Evolutionary conservation across 2,888 invertebrate species (phyloP), one percentile per base, ranked within the genome.

Genomic region (Orthosia cruda): DNA sequence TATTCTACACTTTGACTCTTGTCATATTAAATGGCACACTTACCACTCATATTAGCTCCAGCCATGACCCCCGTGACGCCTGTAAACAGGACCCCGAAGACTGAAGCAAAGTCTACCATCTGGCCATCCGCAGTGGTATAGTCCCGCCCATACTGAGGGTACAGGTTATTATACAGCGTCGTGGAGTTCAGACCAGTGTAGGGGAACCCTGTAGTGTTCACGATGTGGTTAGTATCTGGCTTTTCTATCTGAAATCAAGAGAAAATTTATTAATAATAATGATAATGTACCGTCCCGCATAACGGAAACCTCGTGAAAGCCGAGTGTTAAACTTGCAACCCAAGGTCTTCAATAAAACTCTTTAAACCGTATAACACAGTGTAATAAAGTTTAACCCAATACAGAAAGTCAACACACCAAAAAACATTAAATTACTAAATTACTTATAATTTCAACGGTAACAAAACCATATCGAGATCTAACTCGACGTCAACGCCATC

Each of bases 41-140:
- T 91, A 97, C 98, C 99, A 82, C 98, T 99, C 99, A 99, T 99
- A 94, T 99, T 99, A 49, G 99, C 99, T 0, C 99, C 99, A 58
- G 99, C 99, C 99, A 99, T 99, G 83, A 99, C 99, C 3, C 99
- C 99, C 0, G 99, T 99, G 3, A 99, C 99, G 20, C 99, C 99
- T 32, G 99, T 99, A 95, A 99, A 99, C 49, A 99, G 96, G 15
- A 99, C 99, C 59, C 99, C 99, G 94, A 99, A 99, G 18, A 99
- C 99, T 0, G 98, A 98, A 0, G 99, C 98, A 94, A 99, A 99
- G 91, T 98, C 98, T 70, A 98, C 98, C 87, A 91, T 80, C 26
- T 97, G 96, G 0, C 97, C 98, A 1, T 96, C 95, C 50, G 97
- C 94, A 0, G 97, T 98, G 2, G 98, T 98, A 92, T 99, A 99